Conservation (phyloP, 2,797 vertebrate species). For the Sparus aurata region DNA sequence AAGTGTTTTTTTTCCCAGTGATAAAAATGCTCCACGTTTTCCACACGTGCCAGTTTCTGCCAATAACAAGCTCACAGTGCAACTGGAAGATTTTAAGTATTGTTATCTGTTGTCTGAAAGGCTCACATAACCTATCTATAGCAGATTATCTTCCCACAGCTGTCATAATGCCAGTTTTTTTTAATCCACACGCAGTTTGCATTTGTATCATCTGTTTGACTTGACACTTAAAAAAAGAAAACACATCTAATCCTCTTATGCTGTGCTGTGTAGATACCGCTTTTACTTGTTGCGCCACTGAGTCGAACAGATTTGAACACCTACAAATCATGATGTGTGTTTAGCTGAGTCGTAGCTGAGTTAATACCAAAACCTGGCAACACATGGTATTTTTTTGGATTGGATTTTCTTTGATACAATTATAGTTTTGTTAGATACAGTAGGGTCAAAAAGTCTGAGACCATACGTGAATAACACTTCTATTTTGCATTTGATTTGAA, state of each 20-base stretch:
- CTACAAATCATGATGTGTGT: not conserved
- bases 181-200: not conserved
- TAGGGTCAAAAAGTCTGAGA: too few relatives aligned
- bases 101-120: conserved; percentile 11
- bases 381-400: too few relatives aligned
- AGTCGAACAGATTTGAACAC: not conserved
- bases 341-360: not conserved
- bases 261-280: not conserved
- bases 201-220: conserved; percentile 17
- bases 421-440: not conserved
- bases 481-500: too few relatives aligned
- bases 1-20: not conserved
- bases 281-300: not conserved
- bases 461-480: too few relatives aligned
- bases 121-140: not conserved
- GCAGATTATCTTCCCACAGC: not conserved
- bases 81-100: not conserved
- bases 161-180: conserved; percentile 1
- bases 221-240: not conserved
- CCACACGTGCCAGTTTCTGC: not conserved
- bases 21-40: not conserved
- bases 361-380: not conserved
- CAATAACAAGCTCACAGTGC: not conserved
- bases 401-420: not conserved
- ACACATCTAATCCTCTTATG: not conserved